A percentile compares a stretch with the other conserved stretches of the same genome.
Conservation (phyloP, 1,140 invertebrate species). For the Steinernema feltiae region DNA sequence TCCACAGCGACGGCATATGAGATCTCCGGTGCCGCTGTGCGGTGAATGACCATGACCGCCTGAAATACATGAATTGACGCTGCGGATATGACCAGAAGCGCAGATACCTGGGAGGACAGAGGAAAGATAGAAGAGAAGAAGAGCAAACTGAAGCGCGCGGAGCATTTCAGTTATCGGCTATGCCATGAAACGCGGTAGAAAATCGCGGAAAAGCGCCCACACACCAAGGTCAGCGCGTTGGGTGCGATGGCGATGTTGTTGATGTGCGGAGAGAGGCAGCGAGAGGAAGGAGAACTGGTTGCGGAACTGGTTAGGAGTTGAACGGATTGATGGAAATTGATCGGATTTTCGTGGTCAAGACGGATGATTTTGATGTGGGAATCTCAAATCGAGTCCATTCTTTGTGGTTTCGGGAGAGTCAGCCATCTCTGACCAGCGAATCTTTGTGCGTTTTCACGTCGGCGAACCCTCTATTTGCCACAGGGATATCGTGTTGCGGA, state of each 20-base stretch:
- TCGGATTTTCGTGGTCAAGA: background rate
- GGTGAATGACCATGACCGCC: background rate
- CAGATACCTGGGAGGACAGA: too few species aligned
- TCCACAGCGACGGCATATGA: background rate
- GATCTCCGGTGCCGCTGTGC: background rate
- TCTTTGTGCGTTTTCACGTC: too few species aligned
- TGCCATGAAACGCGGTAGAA: background rate
- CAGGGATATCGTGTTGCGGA: too few species aligned
- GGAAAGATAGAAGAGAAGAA: background rate
- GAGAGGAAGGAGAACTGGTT: constrained; percentile 2
- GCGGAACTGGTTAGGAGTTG: background rate
- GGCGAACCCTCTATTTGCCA: too few species aligned
- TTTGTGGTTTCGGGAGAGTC: too few species aligned
- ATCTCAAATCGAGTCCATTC: too few species aligned
- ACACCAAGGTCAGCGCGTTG: background rate
- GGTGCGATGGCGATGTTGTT: too few species aligned
- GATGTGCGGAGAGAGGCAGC: background rate
- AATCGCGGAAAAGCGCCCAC: background rate
- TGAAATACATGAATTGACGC: background rate
- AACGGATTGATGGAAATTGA: background rate
- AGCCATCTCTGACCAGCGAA: too few species aligned
- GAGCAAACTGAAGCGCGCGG: background rate
- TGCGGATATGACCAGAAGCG: background rate
- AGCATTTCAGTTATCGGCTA: background rate
- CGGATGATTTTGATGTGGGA: too few species aligned